Evolutionary conservation across 2,797 vertebrate species (phyloP).

Genomic region (Babyrousa celebensis): DNA sequence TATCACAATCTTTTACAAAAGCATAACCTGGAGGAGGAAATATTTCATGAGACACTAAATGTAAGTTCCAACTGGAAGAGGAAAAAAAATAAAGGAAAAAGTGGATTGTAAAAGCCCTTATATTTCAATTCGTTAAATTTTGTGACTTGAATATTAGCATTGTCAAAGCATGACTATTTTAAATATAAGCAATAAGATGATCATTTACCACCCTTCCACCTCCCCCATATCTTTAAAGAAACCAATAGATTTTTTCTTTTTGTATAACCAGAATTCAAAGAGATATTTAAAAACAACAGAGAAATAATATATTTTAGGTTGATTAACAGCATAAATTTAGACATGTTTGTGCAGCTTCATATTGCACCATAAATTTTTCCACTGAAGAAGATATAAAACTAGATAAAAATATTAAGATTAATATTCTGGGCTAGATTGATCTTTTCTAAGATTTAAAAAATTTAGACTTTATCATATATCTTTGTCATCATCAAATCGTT

Average conservation of each 20-base stretch:
- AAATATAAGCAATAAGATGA: conserved; percentile 28
- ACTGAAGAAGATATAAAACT: conserved; percentile 1
- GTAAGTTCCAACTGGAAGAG: conserved; percentile 3
- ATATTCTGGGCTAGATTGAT: conserved; percentile 16
- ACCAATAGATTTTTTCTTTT: not conserved
- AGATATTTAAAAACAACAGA: conserved; percentile 28
- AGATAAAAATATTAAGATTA: conserved; percentile 41
- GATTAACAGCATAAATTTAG: conserved; percentile 42
- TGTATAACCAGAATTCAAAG: conserved; percentile 53
- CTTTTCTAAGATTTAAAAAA: conserved; percentile 53
- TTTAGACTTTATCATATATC: conserved; percentile 30
- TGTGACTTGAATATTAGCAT: conserved; percentile 46
- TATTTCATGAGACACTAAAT: conserved; percentile 32
- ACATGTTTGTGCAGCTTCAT: conserved; percentile 25
- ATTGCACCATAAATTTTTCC: conserved; percentile 55
- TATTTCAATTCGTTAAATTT: not conserved
- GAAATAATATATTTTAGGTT: conserved; percentile 24
- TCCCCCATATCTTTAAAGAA: conserved; percentile 13
- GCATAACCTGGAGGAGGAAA: conserved; percentile 16
- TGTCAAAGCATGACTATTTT: not conserved
- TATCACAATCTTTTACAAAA: conserved; percentile 27
- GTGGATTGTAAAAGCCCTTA: not conserved
- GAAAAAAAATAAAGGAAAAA: not conserved
- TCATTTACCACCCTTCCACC: conserved; percentile 20
- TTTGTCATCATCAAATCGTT: conserved; percentile 50